Conservation (phyloP, 1,140 invertebrate species). For the Leptopilina clavipes region DNA sequence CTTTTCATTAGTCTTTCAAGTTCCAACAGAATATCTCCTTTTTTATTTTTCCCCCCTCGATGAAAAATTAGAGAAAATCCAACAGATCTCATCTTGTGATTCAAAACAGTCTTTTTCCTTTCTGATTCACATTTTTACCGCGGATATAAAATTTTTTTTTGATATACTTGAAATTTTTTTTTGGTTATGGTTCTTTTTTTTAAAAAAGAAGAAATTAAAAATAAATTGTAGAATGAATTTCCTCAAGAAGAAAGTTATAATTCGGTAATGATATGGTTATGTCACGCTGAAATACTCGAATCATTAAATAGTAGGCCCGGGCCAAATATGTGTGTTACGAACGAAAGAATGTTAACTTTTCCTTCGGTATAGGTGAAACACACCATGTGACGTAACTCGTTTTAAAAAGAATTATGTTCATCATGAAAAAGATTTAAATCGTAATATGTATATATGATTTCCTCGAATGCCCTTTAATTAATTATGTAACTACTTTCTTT, state of each 20-base stretch:
- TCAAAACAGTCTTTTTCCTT: neutral
- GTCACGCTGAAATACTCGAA: neutral
- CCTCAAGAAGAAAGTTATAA: conserved; percentile 6
- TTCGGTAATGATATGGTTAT: neutral
- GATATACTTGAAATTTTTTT: too few relatives aligned
- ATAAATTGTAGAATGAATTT: neutral
- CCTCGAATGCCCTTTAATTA: neutral
- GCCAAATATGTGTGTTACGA: conserved; percentile 8
- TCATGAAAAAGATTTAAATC: conserved; percentile 16
- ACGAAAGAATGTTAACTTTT: conserved; percentile 5
- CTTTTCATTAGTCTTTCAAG: conserved; percentile 23
- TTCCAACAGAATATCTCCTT: neutral
- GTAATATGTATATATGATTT: neutral
- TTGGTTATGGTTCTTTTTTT: too few relatives aligned
- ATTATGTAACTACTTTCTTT: neutral
- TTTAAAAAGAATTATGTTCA: conserved; percentile 4
- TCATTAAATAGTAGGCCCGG: conserved; percentile 3
- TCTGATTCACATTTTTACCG: too few relatives aligned
- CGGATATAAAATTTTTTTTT: too few relatives aligned
- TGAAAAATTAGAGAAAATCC: neutral
- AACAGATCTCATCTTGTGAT: neutral
- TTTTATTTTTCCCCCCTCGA: neutral
- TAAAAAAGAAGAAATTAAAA: neutral
- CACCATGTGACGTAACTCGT: neutral
- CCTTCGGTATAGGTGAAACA: neutral